Conservation (phyloP, 2,888 invertebrate species). For the Morpho deidamia region DNA sequence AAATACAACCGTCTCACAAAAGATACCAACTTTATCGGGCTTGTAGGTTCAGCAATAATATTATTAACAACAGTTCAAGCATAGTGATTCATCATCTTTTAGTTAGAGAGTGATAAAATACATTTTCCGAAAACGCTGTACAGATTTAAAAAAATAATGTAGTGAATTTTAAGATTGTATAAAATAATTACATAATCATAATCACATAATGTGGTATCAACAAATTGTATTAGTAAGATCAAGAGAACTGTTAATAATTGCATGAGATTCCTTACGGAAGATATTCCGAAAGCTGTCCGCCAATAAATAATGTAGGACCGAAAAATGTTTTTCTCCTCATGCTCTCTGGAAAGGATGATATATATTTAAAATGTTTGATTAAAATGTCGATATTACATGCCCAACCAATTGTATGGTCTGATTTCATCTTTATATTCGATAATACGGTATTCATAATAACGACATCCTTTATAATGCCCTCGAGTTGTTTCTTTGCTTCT, state of each 20-base stretch:
- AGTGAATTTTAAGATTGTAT: too few relatives aligned
- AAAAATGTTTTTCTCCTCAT: constrained; percentile 50
- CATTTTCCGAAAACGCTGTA: too few relatives aligned
- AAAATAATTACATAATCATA: too few relatives aligned
- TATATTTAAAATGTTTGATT: constrained; percentile 78
- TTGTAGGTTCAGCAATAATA: too few relatives aligned
- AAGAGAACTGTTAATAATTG: neutral
- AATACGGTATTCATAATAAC: constrained; percentile 74
- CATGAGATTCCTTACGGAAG: constrained; percentile 76
- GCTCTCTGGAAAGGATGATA: constrained; percentile 80
- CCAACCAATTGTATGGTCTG: constrained; percentile 78
- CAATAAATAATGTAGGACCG: constrained; percentile 89
- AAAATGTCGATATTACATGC: constrained; percentile 86
- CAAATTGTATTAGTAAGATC: too few relatives aligned
- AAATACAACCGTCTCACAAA: too few relatives aligned
- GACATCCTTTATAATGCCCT: constrained; percentile 63
- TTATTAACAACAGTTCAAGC: too few relatives aligned
- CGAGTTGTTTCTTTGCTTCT: constrained; percentile 38
- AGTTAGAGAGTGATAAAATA: too few relatives aligned
- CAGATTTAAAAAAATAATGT: too few relatives aligned
- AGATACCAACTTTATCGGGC: too few relatives aligned
- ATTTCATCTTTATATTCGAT: constrained; percentile 69
- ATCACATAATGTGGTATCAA: too few relatives aligned
- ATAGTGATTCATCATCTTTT: too few relatives aligned
- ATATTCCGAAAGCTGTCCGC: constrained; percentile 88